Percentiles rank a stretch among this genome's conserved stretches.
Conservation (phyloP, 2,888 invertebrate genomes). For the Drosophila eohydei region DNA sequence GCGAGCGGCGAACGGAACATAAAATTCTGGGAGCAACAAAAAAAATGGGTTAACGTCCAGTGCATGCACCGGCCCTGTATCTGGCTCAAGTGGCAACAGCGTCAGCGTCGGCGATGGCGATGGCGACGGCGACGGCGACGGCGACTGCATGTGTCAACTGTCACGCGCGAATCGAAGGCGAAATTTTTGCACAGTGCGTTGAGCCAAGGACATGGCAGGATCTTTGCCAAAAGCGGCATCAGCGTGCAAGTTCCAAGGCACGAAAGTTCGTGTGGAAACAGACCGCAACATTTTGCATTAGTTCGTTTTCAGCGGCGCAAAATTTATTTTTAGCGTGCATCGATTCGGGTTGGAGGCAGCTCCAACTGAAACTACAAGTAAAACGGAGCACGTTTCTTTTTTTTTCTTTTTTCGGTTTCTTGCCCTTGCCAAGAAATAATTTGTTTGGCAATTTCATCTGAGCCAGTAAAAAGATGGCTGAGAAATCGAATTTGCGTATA, state of each 20-base stretch:
- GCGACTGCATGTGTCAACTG: constrained; percentile 57
- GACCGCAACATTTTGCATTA: constrained; percentile 76
- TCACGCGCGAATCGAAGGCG: constrained; percentile 64
- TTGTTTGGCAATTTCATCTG: constrained; percentile 29
- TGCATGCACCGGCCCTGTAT: constrained; percentile 53
- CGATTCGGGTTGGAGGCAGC: constrained; percentile 21
- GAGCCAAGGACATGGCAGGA: constrained; percentile 59
- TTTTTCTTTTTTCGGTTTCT: neutral
- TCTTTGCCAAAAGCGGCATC: constrained; percentile 59
- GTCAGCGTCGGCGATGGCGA: no score
- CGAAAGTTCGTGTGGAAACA: constrained; percentile 57
- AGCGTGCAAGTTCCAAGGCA: constrained; percentile 17
- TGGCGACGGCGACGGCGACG: constrained; percentile 21
- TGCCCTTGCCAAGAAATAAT: constrained; percentile 49
- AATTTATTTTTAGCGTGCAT: constrained; percentile 38
- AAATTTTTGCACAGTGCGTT: constrained; percentile 29
- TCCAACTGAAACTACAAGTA: constrained; percentile 34
- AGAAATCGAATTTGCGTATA: constrained; percentile 1
- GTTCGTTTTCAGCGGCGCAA: constrained; percentile 27
- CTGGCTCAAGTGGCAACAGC: constrained; percentile 29
- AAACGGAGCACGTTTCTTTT: constrained; percentile 16
- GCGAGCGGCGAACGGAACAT: constrained; percentile 28
- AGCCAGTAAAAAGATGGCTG: constrained; percentile 9
- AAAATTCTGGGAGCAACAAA: constrained; percentile 32
- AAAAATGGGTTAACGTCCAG: constrained; percentile 73